A percentile compares a stretch with the other conserved stretches of the same genome.
phyloP scores from a whole-genome alignment of 2,888 invertebrate genomes.

The Cephalotes varians region DNA sequence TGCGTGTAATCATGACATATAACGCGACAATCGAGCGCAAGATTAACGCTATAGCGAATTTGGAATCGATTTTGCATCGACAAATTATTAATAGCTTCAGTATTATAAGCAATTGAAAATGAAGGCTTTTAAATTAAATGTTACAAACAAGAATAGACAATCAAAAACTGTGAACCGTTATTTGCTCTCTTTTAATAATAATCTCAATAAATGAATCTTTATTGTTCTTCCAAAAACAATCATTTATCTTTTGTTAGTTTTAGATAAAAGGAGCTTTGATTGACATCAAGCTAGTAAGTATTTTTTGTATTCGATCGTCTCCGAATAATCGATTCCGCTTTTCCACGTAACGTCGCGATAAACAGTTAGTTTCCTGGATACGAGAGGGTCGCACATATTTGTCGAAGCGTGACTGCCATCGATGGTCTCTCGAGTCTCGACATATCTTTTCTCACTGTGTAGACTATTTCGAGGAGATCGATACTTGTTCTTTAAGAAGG shows the following conservation, averaged over 20 bases:
- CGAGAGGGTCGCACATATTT: conserved; percentile 52
- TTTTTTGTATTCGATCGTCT: background rate
- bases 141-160: background rate
- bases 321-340: conserved; percentile 1
- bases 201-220: background rate
- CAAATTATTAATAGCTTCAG: background rate
- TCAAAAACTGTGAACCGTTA: background rate
- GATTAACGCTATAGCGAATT: background rate
- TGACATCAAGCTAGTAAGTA: background rate
- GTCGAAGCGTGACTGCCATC: conserved; percentile 61
- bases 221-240: background rate
- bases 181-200: background rate
- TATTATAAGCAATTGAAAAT: background rate
- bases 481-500: conserved; percentile 58
- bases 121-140: background rate
- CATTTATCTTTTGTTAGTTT: background rate
- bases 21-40: conserved; percentile 30
- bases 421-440: conserved; percentile 38
- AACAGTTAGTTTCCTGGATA: conserved; percentile 55
- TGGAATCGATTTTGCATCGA: background rate
- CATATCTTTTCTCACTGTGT: conserved; percentile 48
- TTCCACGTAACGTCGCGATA: conserved; percentile 22
- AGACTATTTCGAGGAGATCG: conserved; percentile 66
- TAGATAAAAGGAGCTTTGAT: background rate
- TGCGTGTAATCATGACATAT: conserved; percentile 16